Base-by-base conservation (phyloP, 1,140 invertebrate genomes). In the Formica selysi region DNA sequence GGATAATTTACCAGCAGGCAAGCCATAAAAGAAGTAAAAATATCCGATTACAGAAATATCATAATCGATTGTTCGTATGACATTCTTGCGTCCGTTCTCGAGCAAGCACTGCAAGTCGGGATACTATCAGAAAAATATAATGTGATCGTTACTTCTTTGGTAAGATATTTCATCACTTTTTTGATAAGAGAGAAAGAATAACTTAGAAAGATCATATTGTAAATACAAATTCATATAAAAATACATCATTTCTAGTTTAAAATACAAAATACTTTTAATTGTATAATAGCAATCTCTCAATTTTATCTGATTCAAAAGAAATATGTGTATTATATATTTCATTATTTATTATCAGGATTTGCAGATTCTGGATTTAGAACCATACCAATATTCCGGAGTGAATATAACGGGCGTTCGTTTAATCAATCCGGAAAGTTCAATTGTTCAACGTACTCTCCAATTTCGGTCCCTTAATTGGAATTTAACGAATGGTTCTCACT, bases 41-140 rank as follows among this genome's bases (percentile, higher is more conserved):
- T 89, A 48, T 93, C 91, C 0, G 88, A 81, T 0, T 90, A 89
- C 19, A 61, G 85, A 19, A 94, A 97, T 86, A 97, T 99, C 78
- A 95, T 99, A 41, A 94, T 99, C 0, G 97, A 98, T 85, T 98
- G 98, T 90, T 96, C 96, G 0, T 95, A 95, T 81, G 96, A 97
- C 0, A 97, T 96, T 67, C 93, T 98, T 59, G 94, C 95, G 57
- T 96, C 97, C 74, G 97, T 98, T 11, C 95, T 99, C 29, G 98
- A 98, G 91, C 98, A 99, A 94, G 98, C 98, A 0, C 98, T 98
- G 95, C 98, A 99, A 95, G 98, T 99, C 64, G 98, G 98, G 32
- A 97, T 99, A 97, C 97, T 99, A 97, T 98, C 97, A 32, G 98
- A 98, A 91, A 97, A 97, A 89, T 97, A 98, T 92, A 98, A 97